These are phyloP conservation scores for Drosophila emarginata DNA, from an alignment of 2,888 invertebrate species.

Conservation along the genomic window DNA sequence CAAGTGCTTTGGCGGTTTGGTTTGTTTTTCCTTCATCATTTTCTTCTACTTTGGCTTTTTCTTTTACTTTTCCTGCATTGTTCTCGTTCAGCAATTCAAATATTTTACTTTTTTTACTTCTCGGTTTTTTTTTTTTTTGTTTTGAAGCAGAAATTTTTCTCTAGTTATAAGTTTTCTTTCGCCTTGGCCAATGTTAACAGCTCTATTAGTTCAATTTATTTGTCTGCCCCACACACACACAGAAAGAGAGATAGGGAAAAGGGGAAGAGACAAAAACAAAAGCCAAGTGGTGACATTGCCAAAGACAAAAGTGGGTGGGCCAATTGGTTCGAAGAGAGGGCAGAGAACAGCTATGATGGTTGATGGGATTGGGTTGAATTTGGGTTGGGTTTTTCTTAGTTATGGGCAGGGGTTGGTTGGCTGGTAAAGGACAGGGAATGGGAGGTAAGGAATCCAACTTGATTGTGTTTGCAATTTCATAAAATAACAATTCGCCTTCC, in stretches of 20 bases:
- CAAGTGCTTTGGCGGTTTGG: conserved; percentile 55
- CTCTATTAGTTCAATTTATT: conserved; percentile 77
- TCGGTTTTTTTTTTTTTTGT: background rate
- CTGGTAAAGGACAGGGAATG: background rate
- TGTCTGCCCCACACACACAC: conserved; percentile 48
- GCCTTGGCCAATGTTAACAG: conserved; percentile 63
- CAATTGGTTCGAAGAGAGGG: conserved; percentile 41
- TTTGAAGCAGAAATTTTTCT: conserved; percentile 55
- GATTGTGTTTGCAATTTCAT: conserved; percentile 78
- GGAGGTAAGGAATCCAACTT: conserved; percentile 53
- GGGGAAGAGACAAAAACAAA: conserved; percentile 38
- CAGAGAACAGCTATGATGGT: background rate
- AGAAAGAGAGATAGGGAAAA: background rate
- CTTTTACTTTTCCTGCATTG: conserved; percentile 28
- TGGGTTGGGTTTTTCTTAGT: conserved; percentile 1
- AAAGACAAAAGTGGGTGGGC: conserved; percentile 40
- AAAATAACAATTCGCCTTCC: conserved; percentile 67
- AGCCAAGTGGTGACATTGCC: conserved; percentile 36
- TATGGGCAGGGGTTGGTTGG: background rate
- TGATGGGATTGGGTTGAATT: conserved; percentile 1
- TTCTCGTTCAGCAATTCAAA: conserved; percentile 61
- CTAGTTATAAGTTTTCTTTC: conserved; percentile 45
- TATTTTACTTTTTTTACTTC: conserved; percentile 49
- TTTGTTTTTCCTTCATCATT: conserved; percentile 34
- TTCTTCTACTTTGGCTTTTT: background rate